A percentile compares a stretch with the other conserved stretches of the same genome.
These are phyloP conservation scores for Drosophila nannoptera DNA, from an alignment of 1,140 invertebrate genomes.

Conservation along the genomic window DNA sequence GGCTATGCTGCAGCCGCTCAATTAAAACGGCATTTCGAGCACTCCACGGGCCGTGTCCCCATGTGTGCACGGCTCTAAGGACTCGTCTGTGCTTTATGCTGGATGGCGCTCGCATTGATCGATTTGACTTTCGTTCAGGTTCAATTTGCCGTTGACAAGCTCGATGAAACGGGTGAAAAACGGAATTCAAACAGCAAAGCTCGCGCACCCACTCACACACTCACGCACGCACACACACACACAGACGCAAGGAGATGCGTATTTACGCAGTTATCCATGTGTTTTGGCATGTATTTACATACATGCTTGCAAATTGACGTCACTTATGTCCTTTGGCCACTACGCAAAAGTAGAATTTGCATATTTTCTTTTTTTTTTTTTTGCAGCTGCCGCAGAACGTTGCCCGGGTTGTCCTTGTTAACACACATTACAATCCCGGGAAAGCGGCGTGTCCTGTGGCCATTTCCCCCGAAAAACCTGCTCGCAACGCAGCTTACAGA, in stretches of 20 bases:
- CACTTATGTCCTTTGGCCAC: slow-evolving; percentile 61
- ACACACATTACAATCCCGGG: slow-evolving; percentile 51
- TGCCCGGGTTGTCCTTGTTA: slow-evolving; percentile 41
- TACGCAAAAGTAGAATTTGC: slow-evolving; percentile 67
- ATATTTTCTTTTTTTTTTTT: slow-evolving; percentile 51
- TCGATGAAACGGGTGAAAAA: slow-evolving; percentile 13
- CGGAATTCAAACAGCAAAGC: slow-evolving; percentile 11
- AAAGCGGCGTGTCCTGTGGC: slow-evolving; percentile 13
- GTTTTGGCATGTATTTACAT: slow-evolving; percentile 37
- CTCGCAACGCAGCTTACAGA: slow-evolving; percentile 56
- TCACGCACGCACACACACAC: not conserved
- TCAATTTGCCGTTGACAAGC: slow-evolving; percentile 27
- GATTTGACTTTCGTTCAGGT: slow-evolving; percentile 33
- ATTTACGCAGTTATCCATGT: slow-evolving; percentile 1
- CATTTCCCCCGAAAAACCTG: slow-evolving; percentile 29
- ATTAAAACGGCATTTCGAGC: slow-evolving; percentile 67
- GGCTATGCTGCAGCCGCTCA: slow-evolving; percentile 45
- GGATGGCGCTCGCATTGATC: slow-evolving; percentile 37
- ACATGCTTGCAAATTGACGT: slow-evolving; percentile 67
- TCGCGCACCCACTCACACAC: not conserved
- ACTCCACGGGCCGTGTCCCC: slow-evolving; percentile 11
- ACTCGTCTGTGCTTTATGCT: slow-evolving; percentile 44
- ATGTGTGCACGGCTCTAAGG: slow-evolving; percentile 38
- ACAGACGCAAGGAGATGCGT: not conserved
- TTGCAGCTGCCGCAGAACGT: slow-evolving; percentile 25